Evolutionary conservation across 2,888 invertebrate species (phyloP).

Genomic region (Yponomeuta cagnagella): DNA sequence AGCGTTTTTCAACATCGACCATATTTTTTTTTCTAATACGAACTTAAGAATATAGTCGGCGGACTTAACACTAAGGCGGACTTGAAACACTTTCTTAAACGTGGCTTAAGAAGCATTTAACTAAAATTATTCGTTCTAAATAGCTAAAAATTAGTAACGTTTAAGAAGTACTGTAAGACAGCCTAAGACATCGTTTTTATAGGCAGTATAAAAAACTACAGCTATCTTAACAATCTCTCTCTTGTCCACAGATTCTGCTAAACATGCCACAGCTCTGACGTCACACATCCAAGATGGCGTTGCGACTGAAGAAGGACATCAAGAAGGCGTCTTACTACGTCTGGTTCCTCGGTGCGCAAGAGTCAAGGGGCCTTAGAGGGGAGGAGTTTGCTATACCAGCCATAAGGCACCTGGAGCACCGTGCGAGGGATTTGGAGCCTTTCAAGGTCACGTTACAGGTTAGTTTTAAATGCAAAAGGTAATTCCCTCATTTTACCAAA

Average conservation of each 20-base stretch:
- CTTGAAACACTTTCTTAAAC: too few species aligned
- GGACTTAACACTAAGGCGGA: too few species aligned
- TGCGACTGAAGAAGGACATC: conserved; percentile 88
- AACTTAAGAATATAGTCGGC: too few species aligned
- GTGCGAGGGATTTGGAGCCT: conserved; percentile 90
- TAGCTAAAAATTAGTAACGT: too few species aligned
- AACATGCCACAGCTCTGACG: conserved; percentile 49
- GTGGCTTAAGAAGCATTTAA: too few species aligned
- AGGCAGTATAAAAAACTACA: too few species aligned
- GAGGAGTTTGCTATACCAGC: conserved; percentile 91
- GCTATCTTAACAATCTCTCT: background rate
- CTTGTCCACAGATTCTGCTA: conserved; percentile 31
- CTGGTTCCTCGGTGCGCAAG: conserved; percentile 97
- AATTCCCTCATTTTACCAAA: too few species aligned
- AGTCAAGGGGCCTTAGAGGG: conserved; percentile 91
- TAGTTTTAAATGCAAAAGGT: conserved; percentile 24
- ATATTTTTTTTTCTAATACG: too few species aligned
- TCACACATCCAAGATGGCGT: conserved; percentile 77
- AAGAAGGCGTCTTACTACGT: conserved; percentile 94
- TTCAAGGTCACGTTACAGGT: conserved; percentile 93
- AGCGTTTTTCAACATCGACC: too few species aligned
- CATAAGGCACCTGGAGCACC: conserved; percentile 87
- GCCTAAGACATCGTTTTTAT: too few species aligned
- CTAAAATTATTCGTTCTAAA: too few species aligned
- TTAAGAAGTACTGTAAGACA: too few species aligned